Percentiles rank a stretch among this genome's conserved stretches.
These are phyloP conservation scores for Bombylius major DNA, from an alignment of 2,888 invertebrate genomes.

Conservation along the genomic window DNA sequence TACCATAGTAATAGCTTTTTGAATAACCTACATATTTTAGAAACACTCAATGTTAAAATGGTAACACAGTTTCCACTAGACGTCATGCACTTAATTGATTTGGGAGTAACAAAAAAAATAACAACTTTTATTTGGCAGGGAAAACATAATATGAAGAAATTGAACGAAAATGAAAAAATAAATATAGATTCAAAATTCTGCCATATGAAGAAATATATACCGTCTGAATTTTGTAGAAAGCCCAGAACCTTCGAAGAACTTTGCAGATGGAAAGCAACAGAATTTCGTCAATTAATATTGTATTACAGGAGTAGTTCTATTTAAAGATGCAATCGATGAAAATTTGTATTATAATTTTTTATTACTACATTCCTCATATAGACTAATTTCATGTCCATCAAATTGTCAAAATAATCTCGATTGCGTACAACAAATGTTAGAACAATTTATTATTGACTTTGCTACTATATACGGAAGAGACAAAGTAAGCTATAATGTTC, in stretches of 20 bases:
- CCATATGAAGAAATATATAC: not conserved
- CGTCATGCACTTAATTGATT: conserved; percentile 8
- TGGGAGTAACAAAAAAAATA: conserved; percentile 9
- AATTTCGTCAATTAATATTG: not conserved
- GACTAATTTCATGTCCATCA: not conserved
- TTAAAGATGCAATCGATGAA: not conserved
- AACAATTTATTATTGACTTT: not conserved
- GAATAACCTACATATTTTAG: not conserved
- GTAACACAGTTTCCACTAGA: conserved; percentile 9
- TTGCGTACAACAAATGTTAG: not conserved
- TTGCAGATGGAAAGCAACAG: not conserved
- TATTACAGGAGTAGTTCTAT: not conserved
- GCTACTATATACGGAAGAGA: not conserved
- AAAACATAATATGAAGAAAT: not conserved
- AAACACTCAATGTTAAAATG: conserved; percentile 3
- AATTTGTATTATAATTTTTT: not conserved
- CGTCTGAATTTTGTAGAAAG: conserved; percentile 7
- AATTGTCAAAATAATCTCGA: not conserved
- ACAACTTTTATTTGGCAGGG: not conserved
- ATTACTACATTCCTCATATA: not conserved
- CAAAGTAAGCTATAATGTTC: not conserved
- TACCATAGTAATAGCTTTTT: not conserved
- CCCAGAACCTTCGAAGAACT: not conserved
- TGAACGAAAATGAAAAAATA: not conserved
- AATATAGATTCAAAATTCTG: not conserved